Conservation (phyloP, 1,140 invertebrate species). For the Drosophila hydei region DNA sequence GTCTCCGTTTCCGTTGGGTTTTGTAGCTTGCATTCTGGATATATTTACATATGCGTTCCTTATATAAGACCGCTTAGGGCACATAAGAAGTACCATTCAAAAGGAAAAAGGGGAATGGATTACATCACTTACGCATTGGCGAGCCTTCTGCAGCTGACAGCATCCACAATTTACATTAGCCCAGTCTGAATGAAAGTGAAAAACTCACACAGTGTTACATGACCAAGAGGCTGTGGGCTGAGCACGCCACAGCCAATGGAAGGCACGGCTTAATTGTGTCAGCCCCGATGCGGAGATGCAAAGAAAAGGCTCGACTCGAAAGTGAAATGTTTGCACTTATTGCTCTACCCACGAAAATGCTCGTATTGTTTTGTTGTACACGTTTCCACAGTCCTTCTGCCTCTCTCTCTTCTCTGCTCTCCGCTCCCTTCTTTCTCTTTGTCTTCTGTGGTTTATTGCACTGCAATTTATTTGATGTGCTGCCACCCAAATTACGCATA, state of each 20-base stretch:
- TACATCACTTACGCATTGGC: no score
- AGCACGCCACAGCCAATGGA: not conserved
- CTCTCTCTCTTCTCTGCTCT: not conserved
- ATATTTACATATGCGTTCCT: no score
- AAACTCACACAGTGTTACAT: slow-evolving; percentile 8
- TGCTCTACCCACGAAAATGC: slow-evolving; percentile 29
- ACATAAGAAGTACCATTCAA: no score
- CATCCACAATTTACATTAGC: slow-evolving; percentile 2
- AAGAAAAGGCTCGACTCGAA: slow-evolving; percentile 25
- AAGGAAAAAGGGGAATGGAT: not conserved
- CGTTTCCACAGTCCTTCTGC: not conserved
- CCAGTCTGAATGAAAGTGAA: slow-evolving; percentile 25
- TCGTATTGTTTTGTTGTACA: slow-evolving; percentile 19
- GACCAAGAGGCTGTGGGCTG: not conserved
- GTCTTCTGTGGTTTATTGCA: slow-evolving; percentile 43
- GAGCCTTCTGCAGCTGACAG: slow-evolving; percentile 9
- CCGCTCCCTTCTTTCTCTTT: not conserved
- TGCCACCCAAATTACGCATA: slow-evolving; percentile 52
- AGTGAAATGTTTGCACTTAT: slow-evolving; percentile 54
- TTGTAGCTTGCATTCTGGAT: no score
- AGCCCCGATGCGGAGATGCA: slow-evolving; percentile 2
- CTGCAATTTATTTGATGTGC: slow-evolving; percentile 54
- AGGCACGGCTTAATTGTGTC: slow-evolving; percentile 30
- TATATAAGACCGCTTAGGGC: no score
- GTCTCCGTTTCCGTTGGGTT: no score